phyloP scores from a whole-genome alignment of 2,888 invertebrate species.

The Chirona hameri region DNA sequence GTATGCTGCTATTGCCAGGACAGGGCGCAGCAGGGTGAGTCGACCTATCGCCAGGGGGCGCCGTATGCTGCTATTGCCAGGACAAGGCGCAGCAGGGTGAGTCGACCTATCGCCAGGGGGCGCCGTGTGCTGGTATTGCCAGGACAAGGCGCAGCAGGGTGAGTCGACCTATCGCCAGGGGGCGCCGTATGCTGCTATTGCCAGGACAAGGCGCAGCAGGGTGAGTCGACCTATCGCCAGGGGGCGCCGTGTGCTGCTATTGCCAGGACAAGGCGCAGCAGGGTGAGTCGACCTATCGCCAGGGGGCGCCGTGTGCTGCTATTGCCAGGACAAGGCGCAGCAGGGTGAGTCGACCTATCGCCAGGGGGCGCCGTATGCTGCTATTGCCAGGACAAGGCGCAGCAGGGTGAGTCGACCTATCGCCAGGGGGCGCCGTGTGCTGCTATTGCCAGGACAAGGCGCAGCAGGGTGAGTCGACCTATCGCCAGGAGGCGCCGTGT shows the following conservation, averaged over 20 bases:
- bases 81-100: slow-evolving; percentile 49
- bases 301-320: background rate
- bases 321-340: slow-evolving; percentile 56
- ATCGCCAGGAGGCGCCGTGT: background rate
- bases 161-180: background rate
- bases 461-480: background rate
- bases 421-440: background rate
- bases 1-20: no score
- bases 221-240: background rate
- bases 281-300: background rate
- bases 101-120: background rate
- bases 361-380: background rate
- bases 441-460: slow-evolving; percentile 62
- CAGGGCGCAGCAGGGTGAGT: background rate
- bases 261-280: slow-evolving; percentile 55
- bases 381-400: slow-evolving; percentile 59
- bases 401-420: background rate
- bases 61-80: no score
- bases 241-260: no score
- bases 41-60: background rate
- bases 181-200: no score
- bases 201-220: slow-evolving; percentile 54
- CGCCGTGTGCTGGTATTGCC: no score
- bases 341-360: background rate
- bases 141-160: slow-evolving; percentile 53